These are phyloP conservation scores for Ricordea florida DNA, from an alignment of 92 coral and sea anemone species.

Conservation along the genomic window DNA sequence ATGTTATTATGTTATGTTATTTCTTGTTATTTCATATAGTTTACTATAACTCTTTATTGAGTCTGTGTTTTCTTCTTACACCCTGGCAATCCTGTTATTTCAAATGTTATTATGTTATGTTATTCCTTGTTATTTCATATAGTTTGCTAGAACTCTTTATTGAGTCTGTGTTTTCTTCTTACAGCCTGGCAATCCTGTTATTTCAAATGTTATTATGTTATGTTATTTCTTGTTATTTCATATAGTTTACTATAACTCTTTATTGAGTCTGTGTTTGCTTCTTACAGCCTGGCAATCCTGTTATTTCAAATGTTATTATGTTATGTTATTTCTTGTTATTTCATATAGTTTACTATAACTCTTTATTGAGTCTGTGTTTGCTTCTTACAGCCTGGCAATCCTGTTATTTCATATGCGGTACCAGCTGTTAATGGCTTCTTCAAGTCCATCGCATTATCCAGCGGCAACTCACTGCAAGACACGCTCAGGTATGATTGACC, in stretches of 20 bases:
- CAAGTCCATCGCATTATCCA: constrained; percentile 95
- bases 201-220: neutral
- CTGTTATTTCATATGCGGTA: constrained; percentile 88
- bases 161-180: too few relatives aligned
- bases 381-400: constrained; percentile 56
- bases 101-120: too few relatives aligned
- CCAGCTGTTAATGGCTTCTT: constrained; percentile 99
- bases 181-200: neutral
- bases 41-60: neutral
- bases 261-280: too few relatives aligned
- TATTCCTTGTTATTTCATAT: too few relatives aligned
- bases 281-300: too few relatives aligned
- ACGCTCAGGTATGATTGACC: constrained; percentile 68
- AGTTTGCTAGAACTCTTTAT: too few relatives aligned
- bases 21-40: too few relatives aligned
- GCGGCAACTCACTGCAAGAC: constrained; percentile 94
- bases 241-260: too few relatives aligned
- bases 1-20: too few relatives aligned
- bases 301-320: neutral
- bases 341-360: neutral
- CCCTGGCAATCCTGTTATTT: too few relatives aligned
- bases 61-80: too few relatives aligned
- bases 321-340: neutral
- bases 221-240: neutral
- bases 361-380: neutral